A percentile compares a stretch with the other conserved stretches of the same genome.
These are phyloP conservation scores for Conomelus anceps DNA, from an alignment of 2,888 invertebrate genomes.

Conservation along the genomic window DNA sequence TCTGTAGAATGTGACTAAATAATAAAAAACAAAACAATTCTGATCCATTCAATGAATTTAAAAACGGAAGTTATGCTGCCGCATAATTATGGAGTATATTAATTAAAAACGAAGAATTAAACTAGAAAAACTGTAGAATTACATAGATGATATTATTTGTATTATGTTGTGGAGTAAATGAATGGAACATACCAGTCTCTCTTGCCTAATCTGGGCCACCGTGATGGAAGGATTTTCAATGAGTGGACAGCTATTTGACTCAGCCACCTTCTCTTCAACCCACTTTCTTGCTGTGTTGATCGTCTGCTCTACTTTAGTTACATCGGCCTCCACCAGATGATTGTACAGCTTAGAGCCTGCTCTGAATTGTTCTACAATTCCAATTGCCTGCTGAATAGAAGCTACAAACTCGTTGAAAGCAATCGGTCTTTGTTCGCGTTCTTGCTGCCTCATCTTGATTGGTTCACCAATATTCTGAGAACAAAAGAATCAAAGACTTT, in stretches of 20 bases:
- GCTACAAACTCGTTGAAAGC: conserved; percentile 75
- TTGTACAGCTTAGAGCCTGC: conserved; percentile 43
- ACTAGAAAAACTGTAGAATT: neutral
- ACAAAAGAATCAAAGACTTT: neutral
- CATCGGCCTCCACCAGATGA: conserved; percentile 62
- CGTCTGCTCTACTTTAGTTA: conserved; percentile 65
- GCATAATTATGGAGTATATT: too few species aligned
- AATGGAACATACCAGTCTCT: conserved; percentile 57
- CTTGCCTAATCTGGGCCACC: conserved; percentile 69
- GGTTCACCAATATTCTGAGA: conserved; percentile 78
- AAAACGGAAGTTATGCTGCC: too few species aligned
- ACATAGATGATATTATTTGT: neutral
- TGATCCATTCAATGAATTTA: too few species aligned
- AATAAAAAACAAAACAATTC: too few species aligned
- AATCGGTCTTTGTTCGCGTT: conserved; percentile 70
- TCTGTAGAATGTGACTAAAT: too few species aligned
- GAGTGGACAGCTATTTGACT: conserved; percentile 57
- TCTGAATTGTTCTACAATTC: conserved; percentile 67
- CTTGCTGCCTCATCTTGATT: conserved; percentile 72
- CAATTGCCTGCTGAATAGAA: conserved; percentile 70
- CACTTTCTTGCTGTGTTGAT: conserved; percentile 68
- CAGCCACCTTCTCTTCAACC: conserved; percentile 69
- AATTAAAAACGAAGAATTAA: too few species aligned
- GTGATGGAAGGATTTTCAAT: conserved; percentile 70
- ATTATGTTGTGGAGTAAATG: neutral